Evolutionary conservation across 2,888 invertebrate genomes (phyloP).

Genomic region (Volucella bombylans): DNA sequence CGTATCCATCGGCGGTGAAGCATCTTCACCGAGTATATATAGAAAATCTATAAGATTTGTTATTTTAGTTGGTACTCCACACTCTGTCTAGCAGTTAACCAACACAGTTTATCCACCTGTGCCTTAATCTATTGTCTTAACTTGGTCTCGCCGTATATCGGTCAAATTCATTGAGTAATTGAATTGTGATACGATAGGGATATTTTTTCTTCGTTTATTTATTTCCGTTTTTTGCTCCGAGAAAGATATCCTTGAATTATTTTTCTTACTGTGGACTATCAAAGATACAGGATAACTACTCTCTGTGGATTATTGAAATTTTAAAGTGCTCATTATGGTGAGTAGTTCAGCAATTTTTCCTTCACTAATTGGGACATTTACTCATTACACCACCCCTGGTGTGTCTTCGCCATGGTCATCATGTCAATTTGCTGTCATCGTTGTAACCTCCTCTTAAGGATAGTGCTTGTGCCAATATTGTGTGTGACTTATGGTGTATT

Average conservation of each 20-base stretch:
- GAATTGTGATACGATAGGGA: constrained; percentile 81
- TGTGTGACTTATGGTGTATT: constrained; percentile 63
- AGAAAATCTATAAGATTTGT: constrained; percentile 82
- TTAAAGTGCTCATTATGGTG: constrained; percentile 71
- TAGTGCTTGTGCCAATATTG: constrained; percentile 25
- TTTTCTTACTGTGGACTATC: constrained; percentile 43
- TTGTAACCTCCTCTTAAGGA: constrained; percentile 41
- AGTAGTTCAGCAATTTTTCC: constrained; percentile 54
- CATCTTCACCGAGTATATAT: constrained; percentile 81
- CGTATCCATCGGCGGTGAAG: constrained; percentile 60
- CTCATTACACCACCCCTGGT: constrained; percentile 8
- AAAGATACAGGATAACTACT: constrained; percentile 57
- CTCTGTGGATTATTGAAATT: constrained; percentile 66
- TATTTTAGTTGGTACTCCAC: constrained; percentile 82
- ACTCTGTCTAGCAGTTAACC: constrained; percentile 82
- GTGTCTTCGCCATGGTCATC: constrained; percentile 53
- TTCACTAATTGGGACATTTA: constrained; percentile 40
- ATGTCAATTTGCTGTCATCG: constrained; percentile 38
- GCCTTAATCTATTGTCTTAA: constrained; percentile 56
- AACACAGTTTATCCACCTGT: constrained; percentile 75
- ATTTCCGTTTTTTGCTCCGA: constrained; percentile 1
- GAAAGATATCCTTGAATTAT: constrained; percentile 54
- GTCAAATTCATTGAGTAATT: constrained; percentile 81
- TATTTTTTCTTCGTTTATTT: constrained; percentile 26
- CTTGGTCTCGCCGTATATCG: constrained; percentile 76